Base-by-base conservation (phyloP, 92 coral and sea anemone species). In the Paragorgia papillata region DNA sequence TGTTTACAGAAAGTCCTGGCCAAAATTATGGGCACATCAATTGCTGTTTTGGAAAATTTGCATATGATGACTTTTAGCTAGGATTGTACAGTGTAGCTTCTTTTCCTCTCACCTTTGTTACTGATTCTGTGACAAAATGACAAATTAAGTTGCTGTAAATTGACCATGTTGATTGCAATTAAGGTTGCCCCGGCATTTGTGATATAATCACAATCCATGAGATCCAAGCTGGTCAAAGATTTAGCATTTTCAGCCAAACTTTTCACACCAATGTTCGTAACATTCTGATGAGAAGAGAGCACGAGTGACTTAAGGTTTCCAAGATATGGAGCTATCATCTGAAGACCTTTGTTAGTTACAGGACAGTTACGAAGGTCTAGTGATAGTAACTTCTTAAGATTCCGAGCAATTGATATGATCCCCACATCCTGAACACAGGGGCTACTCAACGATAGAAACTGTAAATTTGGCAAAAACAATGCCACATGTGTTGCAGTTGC, bases 331-430 rank as follows among this genome's bases (percentile, higher is more conserved):
- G 92, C 83, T 78, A 92, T 88, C 12, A 80, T 78, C 60, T 46
- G 83, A 58, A 90, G 83, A 13, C 97, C 97, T 66, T 83, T 48
- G 74, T 92, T 90, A 18, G 88, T 90, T 14, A 92, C 73, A 20
- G 79, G 87, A 40, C 96, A 92, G 79, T 92, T 88, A 15, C 97
- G 84, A 70, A 92, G 74, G 66, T 92, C 97, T 22, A 92, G 85
- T 18, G 96, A 82, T 13, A 82, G 74, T 55, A 92, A 67, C 56
- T 88, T 89, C 76, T 88, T 90, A 30, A 92, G 84, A 48, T 82
- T 90, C 44, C 85, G 78, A 54, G 90, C 88, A 21, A 92, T 74
- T 15, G 82, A 80, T 17, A 83, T 58, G 43, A 83, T 88, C 8
- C 97, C 96, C 15, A 69, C 73, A 57, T 92, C 92, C 17, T 79